Base-by-base conservation (phyloP, 2,797 vertebrate species). In the Sparidentex hasta region DNA sequence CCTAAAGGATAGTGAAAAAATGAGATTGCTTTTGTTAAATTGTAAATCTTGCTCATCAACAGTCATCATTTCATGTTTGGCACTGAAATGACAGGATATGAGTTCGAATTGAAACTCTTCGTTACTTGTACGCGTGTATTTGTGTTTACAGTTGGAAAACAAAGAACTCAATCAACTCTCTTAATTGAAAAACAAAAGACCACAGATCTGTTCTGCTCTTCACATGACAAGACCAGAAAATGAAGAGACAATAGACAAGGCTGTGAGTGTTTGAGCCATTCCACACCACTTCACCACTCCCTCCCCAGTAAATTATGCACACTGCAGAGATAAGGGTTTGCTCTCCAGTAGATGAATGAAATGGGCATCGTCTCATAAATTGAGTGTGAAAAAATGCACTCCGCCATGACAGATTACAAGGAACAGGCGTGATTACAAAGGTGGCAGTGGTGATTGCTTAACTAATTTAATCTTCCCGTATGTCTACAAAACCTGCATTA, bases 1-100 rank as follows among this genome's bases (percentile, higher is more conserved):
- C 96, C 98, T 99, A 68, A 47, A 62, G 25, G 44, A 72, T 0
- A 43, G 25, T 51, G 11, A 47, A 50, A 33, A 73, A 18, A 23
- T 0, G 13, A 20, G 65, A 74, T 69, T 14, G 6, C 6, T 47
- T 9, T 56, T 11, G 43, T 56, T 13, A 21, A 43, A 33, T 13
- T 51, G n/a, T 7, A 16, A 67, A 48, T 65, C 14, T 11, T 21
- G 44, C 4, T 17, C 29, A n/a, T 57, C 3, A 27, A 47, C 20
- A 18, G 29, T 23, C n/a, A 16, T 29, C 9, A 44, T 65, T 17
- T 18, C 1, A 41, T 18, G 7, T 70, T 52, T 70, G 11, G 41
- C 11, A 41, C 14, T n/a, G 29, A 41, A 62, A 65, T 16, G 8
- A n/a, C 14, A 51, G 9, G 46, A 46, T 38, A n/a, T 2, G 55